Evolutionary conservation across 2,888 invertebrate genomes (phyloP).

Genomic region (Chorisops tibialis): DNA sequence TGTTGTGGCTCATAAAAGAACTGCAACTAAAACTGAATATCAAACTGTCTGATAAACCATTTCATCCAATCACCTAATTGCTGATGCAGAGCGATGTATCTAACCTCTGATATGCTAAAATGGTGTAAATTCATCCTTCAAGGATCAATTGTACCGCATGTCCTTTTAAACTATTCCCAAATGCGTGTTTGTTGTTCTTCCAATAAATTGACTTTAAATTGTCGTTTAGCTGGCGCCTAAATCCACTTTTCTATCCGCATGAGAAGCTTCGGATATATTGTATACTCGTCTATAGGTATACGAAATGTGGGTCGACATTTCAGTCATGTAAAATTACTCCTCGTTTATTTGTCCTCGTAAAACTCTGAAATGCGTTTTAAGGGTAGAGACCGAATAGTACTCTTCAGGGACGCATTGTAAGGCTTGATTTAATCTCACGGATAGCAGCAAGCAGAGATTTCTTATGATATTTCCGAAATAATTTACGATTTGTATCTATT

Average conservation of each 20-base stretch:
- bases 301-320: conserved; percentile 18
- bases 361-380: not conserved
- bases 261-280: too few species aligned
- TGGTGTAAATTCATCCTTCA: conserved; percentile 20
- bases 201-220: conserved; percentile 20
- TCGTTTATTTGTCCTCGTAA: not conserved
- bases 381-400: not conserved
- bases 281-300: too few species aligned
- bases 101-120: conserved; percentile 9
- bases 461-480: not conserved
- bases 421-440: conserved; percentile 15
- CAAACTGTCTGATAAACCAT: too few species aligned
- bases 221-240: not conserved
- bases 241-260: not conserved
- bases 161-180: conserved; percentile 21
- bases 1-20: too few species aligned
- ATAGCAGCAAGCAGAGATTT: not conserved
- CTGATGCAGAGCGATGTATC: too few species aligned
- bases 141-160: conserved; percentile 20
- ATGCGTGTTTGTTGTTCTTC: conserved; percentile 18
- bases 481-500: too few species aligned
- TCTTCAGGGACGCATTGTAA: not conserved
- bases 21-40: too few species aligned
- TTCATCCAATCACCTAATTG: too few species aligned
- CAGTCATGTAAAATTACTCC: conserved; percentile 2